Evolutionary conservation across 2,797 vertebrate species (phyloP).

Genomic region (Erpetoichthys calabaricus): DNA sequence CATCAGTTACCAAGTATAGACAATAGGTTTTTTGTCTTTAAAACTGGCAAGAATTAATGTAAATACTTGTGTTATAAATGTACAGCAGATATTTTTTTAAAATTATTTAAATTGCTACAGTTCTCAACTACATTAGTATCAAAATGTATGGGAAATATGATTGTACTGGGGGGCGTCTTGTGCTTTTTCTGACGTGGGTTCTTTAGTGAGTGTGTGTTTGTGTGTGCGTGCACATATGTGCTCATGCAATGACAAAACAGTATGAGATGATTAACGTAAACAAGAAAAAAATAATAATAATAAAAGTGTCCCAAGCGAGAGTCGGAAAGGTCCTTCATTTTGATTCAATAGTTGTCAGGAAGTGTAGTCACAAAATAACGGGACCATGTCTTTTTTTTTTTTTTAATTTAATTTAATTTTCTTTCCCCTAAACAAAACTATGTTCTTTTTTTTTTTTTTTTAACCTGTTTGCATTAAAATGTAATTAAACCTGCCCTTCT

Average conservation of each 20-base stretch:
- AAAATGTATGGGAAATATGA: conserved; percentile 52
- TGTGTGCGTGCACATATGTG: too few relatives aligned
- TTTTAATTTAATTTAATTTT: neutral
- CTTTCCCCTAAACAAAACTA: neutral
- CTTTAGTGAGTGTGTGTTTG: conserved; percentile 16
- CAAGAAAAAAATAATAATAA: too few relatives aligned
- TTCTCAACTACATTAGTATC: conserved; percentile 58
- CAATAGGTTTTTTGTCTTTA: conserved; percentile 4
- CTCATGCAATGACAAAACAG: too few relatives aligned
- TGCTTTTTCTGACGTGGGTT: conserved; percentile 33
- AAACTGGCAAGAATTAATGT: conserved; percentile 54
- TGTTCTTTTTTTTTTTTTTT: neutral
- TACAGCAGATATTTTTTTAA: conserved; percentile 83
- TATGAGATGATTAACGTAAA: too few relatives aligned
- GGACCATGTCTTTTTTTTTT: too few relatives aligned
- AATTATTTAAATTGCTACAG: conserved; percentile 79
- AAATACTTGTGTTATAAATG: conserved; percentile 81
- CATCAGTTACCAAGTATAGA: conserved; percentile 11
- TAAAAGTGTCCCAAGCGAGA: too few relatives aligned
- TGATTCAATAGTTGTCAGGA: too few relatives aligned
- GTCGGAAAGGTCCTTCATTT: too few relatives aligned
- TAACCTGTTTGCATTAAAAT: neutral
- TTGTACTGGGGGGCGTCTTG: conserved; percentile 39
- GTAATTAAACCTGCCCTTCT: too few relatives aligned
- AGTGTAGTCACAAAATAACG: too few relatives aligned